Base-by-base conservation (phyloP, 2,113 vertebrate species). In the Diphyllodes magnificus region DNA sequence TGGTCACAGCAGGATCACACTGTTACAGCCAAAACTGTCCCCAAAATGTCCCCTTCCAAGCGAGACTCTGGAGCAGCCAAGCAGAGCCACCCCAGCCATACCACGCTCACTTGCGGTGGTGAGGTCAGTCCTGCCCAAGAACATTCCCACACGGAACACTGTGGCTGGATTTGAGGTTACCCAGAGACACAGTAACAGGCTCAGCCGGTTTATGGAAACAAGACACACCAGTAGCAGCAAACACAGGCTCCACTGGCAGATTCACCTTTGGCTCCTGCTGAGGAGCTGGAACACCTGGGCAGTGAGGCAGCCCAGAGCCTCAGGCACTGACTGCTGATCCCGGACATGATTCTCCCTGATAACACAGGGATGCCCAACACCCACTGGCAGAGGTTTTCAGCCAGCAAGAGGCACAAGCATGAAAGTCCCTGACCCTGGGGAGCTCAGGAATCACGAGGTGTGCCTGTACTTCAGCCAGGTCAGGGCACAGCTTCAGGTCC, bases 21-120 rank as follows among this genome's bases (percentile, higher is more conserved):
- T 12, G 7, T 1, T 47, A 53, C 31, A 47, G 69, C 10, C 47
- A 30, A 13, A 56, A 15, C 24, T 14, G 5, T 42, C 8, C 2
- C 11, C 31, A 50, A 1, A 80, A 23, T 2, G 31, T 56, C 6
- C 56, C 49, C 30, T 24, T 9, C 13, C 31, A 28, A 11, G 31
- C 3, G 24, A 63, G 40, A 15, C 6, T 14, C 64, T 13, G 35
- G 49, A 54, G 64, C 45, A 72, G 87, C 13, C 16, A 13, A 28
- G 82, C 53, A 51, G 50, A 47, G 47, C 18, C 6, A 10, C 8
- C 37, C 51, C 4, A 30, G 28, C 21, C 60, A 13, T 0, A 9
- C 0, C 9, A 14, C 1, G 7, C 54, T 33, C 53, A 10, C 2
- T 39, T 42, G 2, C 8, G 0, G 16, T 0, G 10, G 13, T 15